These are phyloP conservation scores for Pemphredon lugubris DNA, from an alignment of 2,888 invertebrate genomes.

Conservation along the genomic window DNA sequence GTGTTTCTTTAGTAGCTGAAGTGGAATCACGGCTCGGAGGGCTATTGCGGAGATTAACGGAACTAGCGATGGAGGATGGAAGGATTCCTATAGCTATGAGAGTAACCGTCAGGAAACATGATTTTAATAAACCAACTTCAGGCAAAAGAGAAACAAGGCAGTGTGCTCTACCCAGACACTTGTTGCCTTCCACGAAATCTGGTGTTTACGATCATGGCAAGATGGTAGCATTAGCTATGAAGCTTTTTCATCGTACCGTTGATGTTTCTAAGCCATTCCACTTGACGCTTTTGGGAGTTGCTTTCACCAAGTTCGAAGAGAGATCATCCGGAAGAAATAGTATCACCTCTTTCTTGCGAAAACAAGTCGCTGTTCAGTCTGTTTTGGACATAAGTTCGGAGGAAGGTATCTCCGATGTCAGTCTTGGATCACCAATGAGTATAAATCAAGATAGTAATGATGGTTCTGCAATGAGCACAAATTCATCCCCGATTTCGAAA, in stretches of 20 bases:
- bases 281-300: conserved; percentile 90
- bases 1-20: conserved; percentile 87
- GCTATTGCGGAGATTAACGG: conserved; percentile 86
- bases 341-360: conserved; percentile 88
- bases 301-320: conserved; percentile 91
- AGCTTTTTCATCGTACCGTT: conserved; percentile 88
- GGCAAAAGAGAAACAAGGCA: conserved; percentile 90
- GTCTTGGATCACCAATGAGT: conserved; percentile 81
- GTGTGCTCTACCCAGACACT: conserved; percentile 83
- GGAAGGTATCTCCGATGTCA: conserved; percentile 76
- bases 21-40: conserved; percentile 88
- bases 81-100: conserved; percentile 89
- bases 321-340: conserved; percentile 87
- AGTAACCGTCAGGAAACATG: conserved; percentile 88
- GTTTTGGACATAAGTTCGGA: conserved; percentile 81
- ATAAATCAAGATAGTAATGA: conserved; percentile 77
- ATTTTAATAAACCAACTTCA: conserved; percentile 83
- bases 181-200: conserved; percentile 84
- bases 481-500: conserved; percentile 60
- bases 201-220: conserved; percentile 84
- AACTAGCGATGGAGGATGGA: conserved; percentile 89
- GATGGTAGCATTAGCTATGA: conserved; percentile 87
- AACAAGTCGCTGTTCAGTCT: conserved; percentile 90
- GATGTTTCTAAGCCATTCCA: conserved; percentile 89
- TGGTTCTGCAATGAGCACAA: conserved; percentile 62